Percentiles rank a stretch among this genome's conserved stretches.
phyloP scores from a whole-genome alignment of 2,888 invertebrate genomes.

The Andrena marginata region DNA sequence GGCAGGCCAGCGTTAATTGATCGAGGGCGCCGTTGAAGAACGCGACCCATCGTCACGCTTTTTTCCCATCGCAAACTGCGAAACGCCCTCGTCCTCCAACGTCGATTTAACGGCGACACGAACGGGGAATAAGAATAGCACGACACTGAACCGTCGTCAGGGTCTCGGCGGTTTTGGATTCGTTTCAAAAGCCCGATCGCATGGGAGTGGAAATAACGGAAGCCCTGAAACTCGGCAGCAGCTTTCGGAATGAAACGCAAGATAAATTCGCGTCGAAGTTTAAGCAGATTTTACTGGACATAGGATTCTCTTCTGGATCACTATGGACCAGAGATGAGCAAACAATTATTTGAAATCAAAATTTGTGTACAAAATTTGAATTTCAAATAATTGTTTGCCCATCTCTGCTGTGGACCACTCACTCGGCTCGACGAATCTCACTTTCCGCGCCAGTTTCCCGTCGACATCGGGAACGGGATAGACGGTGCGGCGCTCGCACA shows the following conservation, averaged over 20 bases:
- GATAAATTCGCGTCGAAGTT: not conserved
- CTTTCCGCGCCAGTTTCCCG: constrained; percentile 19
- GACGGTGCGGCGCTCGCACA: constrained; percentile 49
- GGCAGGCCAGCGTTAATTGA: not conserved
- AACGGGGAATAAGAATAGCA: constrained; percentile 71
- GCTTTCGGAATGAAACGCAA: not conserved
- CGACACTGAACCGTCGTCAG: constrained; percentile 78
- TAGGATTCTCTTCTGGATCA: not conserved
- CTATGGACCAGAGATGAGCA: not conserved
- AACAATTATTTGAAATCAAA: too few relatives aligned
- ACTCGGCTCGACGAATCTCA: constrained; percentile 56
- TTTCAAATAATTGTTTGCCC: too few relatives aligned
- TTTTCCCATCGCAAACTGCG: not conserved
- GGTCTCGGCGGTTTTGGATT: constrained; percentile 68
- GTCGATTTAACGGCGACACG: not conserved
- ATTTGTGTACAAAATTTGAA: too few relatives aligned
- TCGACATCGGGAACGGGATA: not conserved
- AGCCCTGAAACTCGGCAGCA: not conserved
- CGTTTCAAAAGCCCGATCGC: constrained; percentile 65
- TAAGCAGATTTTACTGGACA: not conserved
- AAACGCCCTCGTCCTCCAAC: constrained; percentile 4
- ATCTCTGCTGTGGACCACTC: constrained; percentile 18
- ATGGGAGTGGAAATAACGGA: constrained; percentile 25
- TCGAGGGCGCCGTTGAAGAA: not conserved
- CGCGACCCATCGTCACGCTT: too few relatives aligned